Evolutionary conservation across 2,113 vertebrate genomes (phyloP), one percentile per base, ranked within the genome.

Genomic region (Porphyrio hochstetteri): DNA sequence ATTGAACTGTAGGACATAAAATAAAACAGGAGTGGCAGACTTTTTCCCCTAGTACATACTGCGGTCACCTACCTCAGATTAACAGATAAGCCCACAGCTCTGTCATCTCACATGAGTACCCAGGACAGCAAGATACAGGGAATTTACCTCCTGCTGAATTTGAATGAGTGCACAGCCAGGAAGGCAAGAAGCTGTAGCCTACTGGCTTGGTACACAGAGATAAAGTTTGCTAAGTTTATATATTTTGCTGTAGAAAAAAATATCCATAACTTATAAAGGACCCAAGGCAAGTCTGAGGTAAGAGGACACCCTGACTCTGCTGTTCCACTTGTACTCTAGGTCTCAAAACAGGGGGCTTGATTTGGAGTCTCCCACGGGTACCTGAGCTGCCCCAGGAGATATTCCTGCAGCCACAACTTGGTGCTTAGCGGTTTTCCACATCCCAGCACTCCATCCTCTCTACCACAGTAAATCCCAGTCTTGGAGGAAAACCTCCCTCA

Each of bases 301-400:
- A 48, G 35, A 71, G 5, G 5, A 61, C 31, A n/a, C 4, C 7
- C 7, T 0, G 1, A 16, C 19, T 74, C 16, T 61, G n/a, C 2
- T 4, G 6, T 33, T 11, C 19, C 68, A 5, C 13, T 68, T 56
- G 18, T 56, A 29, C 9, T 68, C 33, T 4, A 59, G 63, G n/a
- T 36, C 40, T 63, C 36, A 42, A 36, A 95, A 44, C 7, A 60
- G 4, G 14, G 81, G 16, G 3, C 81, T 81, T 67, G 28, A 55
- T 75, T 77, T 13, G 1, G 36, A 74, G n/a, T 17, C 21, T 65
- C 12, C 18, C 16, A n/a, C 4, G 10, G 9, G 36, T 53, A 20
- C 13, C 25, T 85, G 78, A 85, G 48, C 23, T 82, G 48, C 6
- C 20, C 24, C 3, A n/a, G 23, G 25, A 90, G 59, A 65, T 52